Evolutionary conservation across 2,888 invertebrate species (phyloP), one percentile per base, ranked within the genome.

Genomic region (Neoitamus cyanurus): DNA sequence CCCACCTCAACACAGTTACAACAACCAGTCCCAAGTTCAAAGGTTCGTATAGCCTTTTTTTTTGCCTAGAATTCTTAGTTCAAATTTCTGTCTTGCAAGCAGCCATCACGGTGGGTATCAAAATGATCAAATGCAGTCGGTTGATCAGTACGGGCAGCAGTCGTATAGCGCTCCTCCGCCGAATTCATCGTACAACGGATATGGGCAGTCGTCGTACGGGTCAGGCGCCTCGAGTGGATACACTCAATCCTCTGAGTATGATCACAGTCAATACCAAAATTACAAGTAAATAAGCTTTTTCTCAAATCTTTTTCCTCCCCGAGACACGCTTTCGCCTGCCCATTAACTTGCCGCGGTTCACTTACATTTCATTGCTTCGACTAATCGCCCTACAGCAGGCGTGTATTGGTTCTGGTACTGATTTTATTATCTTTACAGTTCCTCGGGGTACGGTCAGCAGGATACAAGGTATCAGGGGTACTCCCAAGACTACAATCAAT

Each of bases 121-220:
- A 85, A 86, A 88, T 86, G 91, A 91, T 87, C 90, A 90, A 85
- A 89, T 90, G 42, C 91, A 90, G 46, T 87, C 89, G 15, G 89
- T 91, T 13, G 91, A 91, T 88, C 91, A 90, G 0, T 91, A 91
- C 86, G 89, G 90, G n/a, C 91, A 91, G 87, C 89, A 90, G 80
- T 89, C 90, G 84, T 89, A 89, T 82, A 86, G 77, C 1, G 80
- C 91, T 70, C 88, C 90, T 28, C 87, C 90, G 20, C 87, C 90
- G 15, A 88, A 89, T 77, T 82, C 90, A 31, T 85, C 90, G 1
- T 90, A 90, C 85, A 91, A 91, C 87, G 91, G 91, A 0, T 91
- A 91, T 87, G 89, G 89, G 0, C 91, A 91, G 85, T 87, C 89
- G 78, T 89, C 89, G n/a, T 91, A 91, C 86, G 87, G 88, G 5